Base-by-base conservation (phyloP, 2,113 vertebrate species). In the Coregonus clupeaformis region DNA sequence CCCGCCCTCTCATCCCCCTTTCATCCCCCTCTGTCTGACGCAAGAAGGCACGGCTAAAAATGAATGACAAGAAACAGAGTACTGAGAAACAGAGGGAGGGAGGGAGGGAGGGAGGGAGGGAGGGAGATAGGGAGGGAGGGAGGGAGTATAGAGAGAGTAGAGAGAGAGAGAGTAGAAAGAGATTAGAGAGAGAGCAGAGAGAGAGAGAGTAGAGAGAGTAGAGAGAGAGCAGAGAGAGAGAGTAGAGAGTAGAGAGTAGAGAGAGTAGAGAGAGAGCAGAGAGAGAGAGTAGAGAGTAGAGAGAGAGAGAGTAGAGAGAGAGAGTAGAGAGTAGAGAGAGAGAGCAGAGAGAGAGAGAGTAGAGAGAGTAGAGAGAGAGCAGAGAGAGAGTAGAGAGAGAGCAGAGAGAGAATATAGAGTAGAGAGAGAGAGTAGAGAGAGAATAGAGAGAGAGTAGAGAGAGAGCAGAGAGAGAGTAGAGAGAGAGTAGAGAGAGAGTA, bases 181-280 rank as follows among this genome's bases (percentile, higher is more conserved):
- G 49, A n/a, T n/a, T n/a, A n/a, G 64, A 76, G 45, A 82, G 12
- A 69, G 20, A 24, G 30, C n/a, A n/a, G 65, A 68, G 63, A 24
- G 24, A 45, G 25, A 68, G 32, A 30, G 20, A 62, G 65, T 27
- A 2, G 16, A n/a, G n/a, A n/a, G n/a, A n/a, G n/a, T n/a, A n/a
- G 59, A 62, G 59, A 1, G 3, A 24, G n/a, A 2, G n/a, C n/a
- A 9, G n/a, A 4, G 57, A 60, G 57, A 60, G n/a, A 1, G n/a
- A 24, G n/a, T 1, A n/a, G 24, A n/a, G n/a, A n/a, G n/a, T n/a
- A n/a, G n/a, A 24, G 18, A 2, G n/a, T n/a, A 60, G n/a, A 6
- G 18, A 60, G 18, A 60, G 18, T n/a, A n/a, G n/a, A 59, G 55
- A 47, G 18, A 24, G 59, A 60, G 18, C 24, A 60, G 7, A 60